phyloP scores from a whole-genome alignment of 2,113 vertebrate genomes.

The Sitta europaea region DNA sequence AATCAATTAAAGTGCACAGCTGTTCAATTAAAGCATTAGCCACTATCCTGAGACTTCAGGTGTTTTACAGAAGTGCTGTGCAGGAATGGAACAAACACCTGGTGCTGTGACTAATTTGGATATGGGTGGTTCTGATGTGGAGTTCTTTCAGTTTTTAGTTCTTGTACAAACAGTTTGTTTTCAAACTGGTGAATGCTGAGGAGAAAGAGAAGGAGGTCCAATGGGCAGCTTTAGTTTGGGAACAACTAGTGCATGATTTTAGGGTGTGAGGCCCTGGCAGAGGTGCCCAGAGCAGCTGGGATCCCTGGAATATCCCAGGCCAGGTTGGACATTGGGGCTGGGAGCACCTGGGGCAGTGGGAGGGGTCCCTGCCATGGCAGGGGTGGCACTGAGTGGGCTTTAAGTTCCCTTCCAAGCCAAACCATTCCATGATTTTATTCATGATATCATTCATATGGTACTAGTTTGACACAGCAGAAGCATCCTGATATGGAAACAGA shows the following conservation, averaged over 20 bases:
- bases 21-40: conserved; percentile 60
- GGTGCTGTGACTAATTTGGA: neutral
- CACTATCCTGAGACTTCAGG: neutral
- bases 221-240: neutral
- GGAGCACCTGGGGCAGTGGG: neutral
- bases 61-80: neutral
- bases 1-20: conserved; percentile 70
- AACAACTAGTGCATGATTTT: neutral
- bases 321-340: rapidly evolving
- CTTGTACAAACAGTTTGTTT: neutral
- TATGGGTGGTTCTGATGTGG: neutral
- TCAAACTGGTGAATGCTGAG: neutral
- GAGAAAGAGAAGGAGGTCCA: neutral
- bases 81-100: neutral
- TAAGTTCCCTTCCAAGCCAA: neutral
- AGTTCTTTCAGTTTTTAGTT: neutral
- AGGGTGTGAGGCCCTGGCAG: neutral
- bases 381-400: rapidly evolving
- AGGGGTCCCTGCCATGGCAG: neutral
- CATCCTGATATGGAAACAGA: neutral
- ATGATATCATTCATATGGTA: neutral
- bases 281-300: neutral
- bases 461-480: neutral
- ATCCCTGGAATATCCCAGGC: neutral
- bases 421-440: neutral